These are phyloP conservation scores for Serranus cabrilla DNA, from an alignment of 2,797 vertebrate genomes.

Conservation along the genomic window DNA sequence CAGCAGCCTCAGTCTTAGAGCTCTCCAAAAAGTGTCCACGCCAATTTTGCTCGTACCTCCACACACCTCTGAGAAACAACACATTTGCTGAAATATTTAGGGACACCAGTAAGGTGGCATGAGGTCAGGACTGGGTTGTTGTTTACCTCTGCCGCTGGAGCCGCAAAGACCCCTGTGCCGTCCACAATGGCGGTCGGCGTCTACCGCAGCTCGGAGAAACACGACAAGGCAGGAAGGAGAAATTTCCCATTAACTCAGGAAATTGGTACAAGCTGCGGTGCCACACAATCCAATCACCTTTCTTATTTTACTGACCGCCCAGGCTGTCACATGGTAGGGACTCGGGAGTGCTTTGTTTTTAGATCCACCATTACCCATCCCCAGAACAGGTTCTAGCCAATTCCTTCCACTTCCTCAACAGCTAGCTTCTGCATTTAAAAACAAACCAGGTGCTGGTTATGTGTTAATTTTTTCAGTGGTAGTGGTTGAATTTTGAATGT, in stretches of 20 bases:
- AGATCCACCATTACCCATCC: conserved; percentile 47
- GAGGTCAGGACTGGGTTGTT: conserved; percentile 6
- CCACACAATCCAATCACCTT: conserved; percentile 77
- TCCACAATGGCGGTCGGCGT: neutral
- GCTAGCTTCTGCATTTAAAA: neutral
- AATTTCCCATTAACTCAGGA: conserved; percentile 81
- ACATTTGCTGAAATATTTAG: conserved; percentile 47
- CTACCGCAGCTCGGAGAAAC: conserved; percentile 33
- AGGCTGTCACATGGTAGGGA: conserved; percentile 41
- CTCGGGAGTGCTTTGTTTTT: conserved; percentile 55
- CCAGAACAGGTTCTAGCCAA: neutral
- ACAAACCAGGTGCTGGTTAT: neutral
- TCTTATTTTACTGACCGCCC: conserved; percentile 49
- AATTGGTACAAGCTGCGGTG: conserved; percentile 82
- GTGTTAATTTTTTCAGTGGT: neutral
- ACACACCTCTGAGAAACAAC: conserved; percentile 21
- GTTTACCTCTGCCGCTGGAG: conserved; percentile 41
- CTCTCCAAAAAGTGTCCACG: conserved; percentile 22
- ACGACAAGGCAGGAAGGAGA: conserved; percentile 60
- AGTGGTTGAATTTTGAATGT: neutral
- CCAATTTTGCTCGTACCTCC: conserved; percentile 19
- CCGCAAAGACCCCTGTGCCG: neutral
- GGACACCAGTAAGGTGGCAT: neutral
- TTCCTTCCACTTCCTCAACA: conserved; percentile 19
- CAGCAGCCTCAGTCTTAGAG: neutral